Base-by-base conservation (phyloP, 2,797 vertebrate genomes). In the Podargus strigoides region DNA sequence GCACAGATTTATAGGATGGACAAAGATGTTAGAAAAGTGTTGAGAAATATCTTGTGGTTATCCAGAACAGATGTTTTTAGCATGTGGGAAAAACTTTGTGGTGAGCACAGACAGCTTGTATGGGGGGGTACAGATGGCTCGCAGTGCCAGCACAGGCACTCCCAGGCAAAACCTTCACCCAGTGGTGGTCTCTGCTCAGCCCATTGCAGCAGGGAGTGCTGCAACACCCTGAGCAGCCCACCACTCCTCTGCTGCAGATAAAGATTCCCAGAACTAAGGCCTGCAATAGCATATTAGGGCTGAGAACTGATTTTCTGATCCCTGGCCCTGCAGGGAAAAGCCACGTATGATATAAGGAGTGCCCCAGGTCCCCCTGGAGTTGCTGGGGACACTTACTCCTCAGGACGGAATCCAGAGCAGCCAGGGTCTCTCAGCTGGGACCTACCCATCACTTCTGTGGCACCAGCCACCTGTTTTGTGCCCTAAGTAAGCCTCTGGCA, bases 251-350 rank as follows among this genome's bases (percentile, higher is more conserved):
- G 37, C 76, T 50, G 37, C 30, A 39, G 36, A 21, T 49, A 19
- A 39, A 16, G 23, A 8, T 34, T 70, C 42, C 62, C 16, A 11
- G 34, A 22, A 9, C 6, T 20, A 10, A 26, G 16, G 11, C 79
- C 60, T 84, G 41, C 69, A 37, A 4, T 11, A 41, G 18, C 3
- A 0, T 14, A 1, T 62, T 22, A 46, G n/a, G 30, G 60, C 34
- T 59, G 36, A 76, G 30, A 84, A 56, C 7, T 37, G 17, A 41
- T 72, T 72, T 88, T 42, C 37, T 53, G 46, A 53, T 41, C 7
- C 24, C 16, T 10, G 37, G 36, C 0, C 0, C 9, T 0, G 0
- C 7, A n/a, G 44, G 17, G 36, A n/a, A 75, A 67, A 13, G 28
- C 18, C 9, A 28, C 63, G 14, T 20, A 36, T 5, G 20, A 32